These are phyloP conservation scores for Gymnarchus niloticus DNA, from an alignment of 2,113 vertebrate species.

Conservation along the genomic window DNA sequence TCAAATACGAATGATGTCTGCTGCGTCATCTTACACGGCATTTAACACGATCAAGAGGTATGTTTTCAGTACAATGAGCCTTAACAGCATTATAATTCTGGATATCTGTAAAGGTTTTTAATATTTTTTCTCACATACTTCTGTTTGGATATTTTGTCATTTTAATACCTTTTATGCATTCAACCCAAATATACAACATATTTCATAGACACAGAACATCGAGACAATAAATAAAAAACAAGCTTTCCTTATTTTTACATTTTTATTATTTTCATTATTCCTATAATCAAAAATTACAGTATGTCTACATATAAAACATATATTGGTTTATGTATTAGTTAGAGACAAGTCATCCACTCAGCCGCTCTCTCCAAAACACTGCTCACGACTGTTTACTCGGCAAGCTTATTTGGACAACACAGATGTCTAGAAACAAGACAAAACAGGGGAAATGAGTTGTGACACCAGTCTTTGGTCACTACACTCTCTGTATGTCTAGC, in stretches of 20 bases:
- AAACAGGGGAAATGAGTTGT: neutral
- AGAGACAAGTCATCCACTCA: slow-evolving; percentile 34
- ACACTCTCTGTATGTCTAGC: neutral
- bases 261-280: slow-evolving; percentile 45
- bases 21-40: too few relatives aligned
- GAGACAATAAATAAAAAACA: neutral
- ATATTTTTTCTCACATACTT: neutral
- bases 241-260: slow-evolving; percentile 7
- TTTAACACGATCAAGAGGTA: too few relatives aligned
- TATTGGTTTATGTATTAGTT: slow-evolving; percentile 40
- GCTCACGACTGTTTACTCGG: neutral
- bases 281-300: slow-evolving; percentile 51
- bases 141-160: neutral
- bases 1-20: too few relatives aligned
- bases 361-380: slow-evolving; percentile 28
- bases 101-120: neutral
- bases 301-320: slow-evolving; percentile 57
- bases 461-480: slow-evolving; percentile 8
- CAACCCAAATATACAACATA: neutral
- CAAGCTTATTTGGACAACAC: neutral
- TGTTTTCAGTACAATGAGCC: neutral
- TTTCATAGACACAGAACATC: neutral
- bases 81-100: neutral
- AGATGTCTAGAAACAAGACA: neutral
- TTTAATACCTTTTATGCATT: neutral